Conservation (phyloP, 2,797 vertebrate species). For the Sternarchorhynchus goeldii region DNA sequence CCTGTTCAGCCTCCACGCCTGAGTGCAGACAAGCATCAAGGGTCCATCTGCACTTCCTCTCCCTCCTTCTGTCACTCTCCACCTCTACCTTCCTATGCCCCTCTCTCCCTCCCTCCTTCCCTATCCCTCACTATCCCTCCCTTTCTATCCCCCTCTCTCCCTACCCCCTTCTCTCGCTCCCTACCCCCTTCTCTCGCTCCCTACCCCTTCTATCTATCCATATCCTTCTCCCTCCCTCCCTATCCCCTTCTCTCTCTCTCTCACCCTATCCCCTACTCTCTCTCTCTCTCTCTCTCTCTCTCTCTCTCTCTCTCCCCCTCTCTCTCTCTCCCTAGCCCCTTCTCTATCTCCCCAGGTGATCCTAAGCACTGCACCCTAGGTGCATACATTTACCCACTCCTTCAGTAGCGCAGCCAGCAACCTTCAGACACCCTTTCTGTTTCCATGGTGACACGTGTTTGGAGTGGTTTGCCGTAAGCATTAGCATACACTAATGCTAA, state of each 20-base stretch:
- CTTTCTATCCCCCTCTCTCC: not conserved
- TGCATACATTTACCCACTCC: constrained; percentile 61
- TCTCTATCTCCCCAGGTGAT: constrained; percentile 39
- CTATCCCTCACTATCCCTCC: not conserved
- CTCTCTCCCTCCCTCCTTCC: not conserved
- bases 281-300: constrained; percentile 8
- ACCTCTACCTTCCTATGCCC: constrained; percentile 1
- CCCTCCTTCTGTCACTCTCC: not conserved
- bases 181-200: constrained; percentile 7
- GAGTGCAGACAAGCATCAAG: constrained; percentile 61
- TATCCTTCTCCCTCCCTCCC: not conserved
- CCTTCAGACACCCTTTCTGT: constrained; percentile 71
- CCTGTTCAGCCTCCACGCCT: constrained; percentile 63
- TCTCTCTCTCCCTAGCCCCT: not conserved
- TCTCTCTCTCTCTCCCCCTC: not conserved
- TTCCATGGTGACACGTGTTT: constrained; percentile 50
- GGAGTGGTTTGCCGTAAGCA: constrained; percentile 49
- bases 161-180: constrained; percentile 6
- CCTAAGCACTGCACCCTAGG: constrained; percentile 7
- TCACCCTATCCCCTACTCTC: not conserved
- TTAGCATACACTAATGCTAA: constrained; percentile 62
- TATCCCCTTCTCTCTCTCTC: constrained; percentile 9
- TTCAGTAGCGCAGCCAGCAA: constrained; percentile 58
- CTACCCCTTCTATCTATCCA: constrained; percentile 5
- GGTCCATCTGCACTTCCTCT: constrained; percentile 68